Conservation (phyloP, 2,888 invertebrate genomes). For the Argyresthia goedartella region DNA sequence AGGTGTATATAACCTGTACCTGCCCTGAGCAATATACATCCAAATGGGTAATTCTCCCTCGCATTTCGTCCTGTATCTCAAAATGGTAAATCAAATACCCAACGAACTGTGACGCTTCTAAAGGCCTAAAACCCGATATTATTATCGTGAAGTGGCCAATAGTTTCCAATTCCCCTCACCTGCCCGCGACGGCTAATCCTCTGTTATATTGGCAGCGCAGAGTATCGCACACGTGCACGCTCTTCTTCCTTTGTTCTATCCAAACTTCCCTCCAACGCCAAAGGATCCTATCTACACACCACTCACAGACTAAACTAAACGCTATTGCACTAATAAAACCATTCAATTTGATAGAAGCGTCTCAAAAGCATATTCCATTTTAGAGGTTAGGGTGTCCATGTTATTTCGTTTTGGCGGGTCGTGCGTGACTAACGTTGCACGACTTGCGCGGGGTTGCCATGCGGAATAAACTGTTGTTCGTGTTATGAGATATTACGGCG, state of each 20-base stretch:
- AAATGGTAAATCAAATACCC: neutral
- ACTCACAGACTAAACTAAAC: constrained; percentile 14
- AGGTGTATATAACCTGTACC: no score
- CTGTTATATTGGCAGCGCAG: constrained; percentile 58
- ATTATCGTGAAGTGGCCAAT: constrained; percentile 51
- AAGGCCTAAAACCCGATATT: constrained; percentile 20
- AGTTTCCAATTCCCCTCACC: constrained; percentile 66
- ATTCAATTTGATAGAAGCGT: neutral
- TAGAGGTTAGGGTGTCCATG: constrained; percentile 25
- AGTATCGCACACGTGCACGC: constrained; percentile 56
- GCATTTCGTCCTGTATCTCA: no score
- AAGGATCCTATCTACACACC: constrained; percentile 17
- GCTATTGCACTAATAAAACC: constrained; percentile 12
- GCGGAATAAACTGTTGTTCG: constrained; percentile 67
- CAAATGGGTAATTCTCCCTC: no score
- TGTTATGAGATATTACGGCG: constrained; percentile 65
- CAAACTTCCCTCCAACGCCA: constrained; percentile 25
- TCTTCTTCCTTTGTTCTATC: constrained; percentile 55
- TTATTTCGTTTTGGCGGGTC: constrained; percentile 66
- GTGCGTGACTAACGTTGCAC: constrained; percentile 59
- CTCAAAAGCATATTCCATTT: constrained; percentile 3
- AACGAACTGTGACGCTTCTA: neutral
- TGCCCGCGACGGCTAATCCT: constrained; percentile 55
- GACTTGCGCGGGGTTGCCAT: constrained; percentile 61
- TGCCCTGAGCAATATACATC: no score